phyloP scores from a whole-genome alignment of 2,113 vertebrate species.

The Kryptolebias marmoratus region DNA sequence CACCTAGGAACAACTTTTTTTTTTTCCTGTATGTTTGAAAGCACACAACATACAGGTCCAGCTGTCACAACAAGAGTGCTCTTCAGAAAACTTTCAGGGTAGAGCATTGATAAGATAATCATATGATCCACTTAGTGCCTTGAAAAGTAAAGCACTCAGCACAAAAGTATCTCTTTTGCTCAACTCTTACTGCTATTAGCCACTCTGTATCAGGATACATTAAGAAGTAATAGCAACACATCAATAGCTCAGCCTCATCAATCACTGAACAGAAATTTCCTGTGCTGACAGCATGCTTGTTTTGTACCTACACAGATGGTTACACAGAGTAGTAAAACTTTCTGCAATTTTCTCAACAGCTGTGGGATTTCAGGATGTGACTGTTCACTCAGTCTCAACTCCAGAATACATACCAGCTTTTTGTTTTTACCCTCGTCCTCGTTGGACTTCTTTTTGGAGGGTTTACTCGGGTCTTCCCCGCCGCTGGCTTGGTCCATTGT shows the following conservation, averaged over 20 bases:
- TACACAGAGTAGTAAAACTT: not conserved
- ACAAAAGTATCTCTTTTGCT: conserved; percentile 60
- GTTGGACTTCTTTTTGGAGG: conserved; percentile 79
- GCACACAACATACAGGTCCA: not conserved
- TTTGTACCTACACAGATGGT: conserved; percentile 16
- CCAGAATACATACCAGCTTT: conserved; percentile 79
- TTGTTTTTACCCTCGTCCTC: conserved; percentile 86
- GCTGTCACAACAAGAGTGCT: conserved; percentile 57
- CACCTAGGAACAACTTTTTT: conserved; percentile 21
- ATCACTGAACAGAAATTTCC: conserved; percentile 31
- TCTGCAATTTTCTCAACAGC: conserved; percentile 14
- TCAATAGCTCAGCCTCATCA: conserved; percentile 44
- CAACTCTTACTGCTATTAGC: conserved; percentile 54
- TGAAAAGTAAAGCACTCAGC: conserved; percentile 60
- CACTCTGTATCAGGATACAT: conserved; percentile 44
- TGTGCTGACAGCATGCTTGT: conserved; percentile 19
- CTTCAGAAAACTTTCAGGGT: conserved; percentile 35
- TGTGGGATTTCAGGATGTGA: conserved; percentile 17
- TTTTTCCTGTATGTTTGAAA: not conserved
- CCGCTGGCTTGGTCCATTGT: conserved; percentile 83
- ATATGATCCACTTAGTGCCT: conserved; percentile 61
- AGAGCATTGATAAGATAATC: conserved; percentile 32
- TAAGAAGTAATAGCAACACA: conserved; percentile 63
- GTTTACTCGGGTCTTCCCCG: conserved; percentile 81
- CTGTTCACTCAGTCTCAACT: not conserved